phyloP scores from a whole-genome alignment of 2,888 invertebrate genomes.

The Dinocampus coccinellae region DNA sequence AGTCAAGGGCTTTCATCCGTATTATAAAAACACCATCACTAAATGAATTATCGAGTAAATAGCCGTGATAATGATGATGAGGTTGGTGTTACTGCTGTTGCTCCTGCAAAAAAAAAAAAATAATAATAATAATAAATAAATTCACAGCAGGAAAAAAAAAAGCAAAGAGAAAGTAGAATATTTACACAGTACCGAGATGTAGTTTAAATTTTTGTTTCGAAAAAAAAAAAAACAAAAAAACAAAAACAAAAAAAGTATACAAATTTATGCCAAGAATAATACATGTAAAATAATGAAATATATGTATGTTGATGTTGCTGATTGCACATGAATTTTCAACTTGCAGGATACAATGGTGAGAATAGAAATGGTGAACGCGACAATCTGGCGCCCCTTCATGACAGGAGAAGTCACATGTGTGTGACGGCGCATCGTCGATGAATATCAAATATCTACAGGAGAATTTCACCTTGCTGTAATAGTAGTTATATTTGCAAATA shows the following conservation, averaged over 20 bases:
- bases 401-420: conserved; percentile 50
- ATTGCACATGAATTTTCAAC: neutral
- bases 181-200: too few species aligned
- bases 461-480: conserved; percentile 19
- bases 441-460: conserved; percentile 48
- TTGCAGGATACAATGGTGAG: conserved; percentile 19
- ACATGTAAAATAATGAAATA: conserved; percentile 43
- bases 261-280: conserved; percentile 50
- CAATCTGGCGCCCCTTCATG: conserved; percentile 55
- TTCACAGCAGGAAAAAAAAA: neutral
- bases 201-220: too few species aligned
- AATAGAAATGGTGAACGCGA: conserved; percentile 37
- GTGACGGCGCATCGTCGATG: conserved; percentile 46
- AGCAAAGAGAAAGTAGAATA: neutral
- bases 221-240: too few species aligned
- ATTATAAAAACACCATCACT: neutral
- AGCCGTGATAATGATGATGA: too few species aligned
- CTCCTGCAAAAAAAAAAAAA: neutral
- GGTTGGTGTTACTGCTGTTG: too few species aligned
- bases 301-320: conserved; percentile 5
- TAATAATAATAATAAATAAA: neutral
- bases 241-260: too few species aligned
- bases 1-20: conserved; percentile 29
- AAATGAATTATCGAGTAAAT: neutral
- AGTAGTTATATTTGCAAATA: neutral